Evolutionary conservation across 2,113 vertebrate genomes (phyloP).

Genomic region (Oriolus oriolus): DNA sequence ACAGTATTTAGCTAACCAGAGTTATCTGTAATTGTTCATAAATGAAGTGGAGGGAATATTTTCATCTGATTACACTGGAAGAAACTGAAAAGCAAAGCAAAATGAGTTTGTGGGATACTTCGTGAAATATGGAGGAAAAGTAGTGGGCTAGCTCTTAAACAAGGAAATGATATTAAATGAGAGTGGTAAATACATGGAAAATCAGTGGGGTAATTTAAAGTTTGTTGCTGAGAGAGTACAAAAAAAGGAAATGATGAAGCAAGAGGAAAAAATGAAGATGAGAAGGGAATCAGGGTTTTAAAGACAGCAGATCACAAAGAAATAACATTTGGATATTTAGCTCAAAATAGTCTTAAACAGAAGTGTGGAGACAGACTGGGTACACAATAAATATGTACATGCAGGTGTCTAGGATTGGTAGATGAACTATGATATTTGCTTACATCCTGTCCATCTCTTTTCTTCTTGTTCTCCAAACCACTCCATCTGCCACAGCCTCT

Average conservation of each 20-base stretch:
- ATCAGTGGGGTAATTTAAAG: neutral
- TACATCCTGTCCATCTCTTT: neutral
- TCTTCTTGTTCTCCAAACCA: neutral
- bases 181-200: neutral
- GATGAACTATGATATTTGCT: neutral
- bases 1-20: neutral
- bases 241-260: neutral
- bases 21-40: neutral
- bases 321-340: neutral
- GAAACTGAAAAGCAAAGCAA: neutral
- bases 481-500: neutral
- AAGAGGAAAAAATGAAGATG: neutral
- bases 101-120: neutral
- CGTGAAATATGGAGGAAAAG: neutral
- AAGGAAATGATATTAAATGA: neutral
- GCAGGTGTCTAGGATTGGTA: neutral
- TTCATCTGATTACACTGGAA: neutral
- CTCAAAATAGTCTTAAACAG: neutral
- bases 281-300: neutral
- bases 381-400: neutral
- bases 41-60: neutral
- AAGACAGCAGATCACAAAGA: neutral
- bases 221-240: neutral
- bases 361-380: neutral
- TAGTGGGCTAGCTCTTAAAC: neutral